These are phyloP conservation scores for Sarcophaga bullata DNA, from an alignment of 1,140 invertebrate species.

Conservation along the genomic window DNA sequence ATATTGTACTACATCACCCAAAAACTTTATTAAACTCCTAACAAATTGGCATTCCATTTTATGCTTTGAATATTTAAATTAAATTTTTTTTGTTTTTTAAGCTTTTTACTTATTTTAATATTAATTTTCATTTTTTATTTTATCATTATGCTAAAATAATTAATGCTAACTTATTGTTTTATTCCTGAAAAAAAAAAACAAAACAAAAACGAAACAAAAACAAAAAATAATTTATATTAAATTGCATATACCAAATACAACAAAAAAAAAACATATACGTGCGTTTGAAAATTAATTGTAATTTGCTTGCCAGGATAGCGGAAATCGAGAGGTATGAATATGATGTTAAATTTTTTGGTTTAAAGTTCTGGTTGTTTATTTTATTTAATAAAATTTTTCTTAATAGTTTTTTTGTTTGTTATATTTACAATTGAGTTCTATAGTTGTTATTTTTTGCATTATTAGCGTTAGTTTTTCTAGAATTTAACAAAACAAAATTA, in stretches of 20 bases:
- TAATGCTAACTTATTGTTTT: slow-evolving; percentile 36
- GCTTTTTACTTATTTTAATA: neutral
- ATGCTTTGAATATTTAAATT: neutral
- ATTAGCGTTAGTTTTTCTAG: neutral
- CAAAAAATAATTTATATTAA: neutral
- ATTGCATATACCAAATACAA: neutral
- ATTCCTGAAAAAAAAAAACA: slow-evolving; percentile 21
- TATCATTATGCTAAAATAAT: slow-evolving; percentile 32
- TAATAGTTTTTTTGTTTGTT: neutral
- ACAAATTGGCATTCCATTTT: slow-evolving; percentile 28
- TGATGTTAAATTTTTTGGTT: slow-evolving; percentile 35
- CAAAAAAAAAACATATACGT: slow-evolving; percentile 57
- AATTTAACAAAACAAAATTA: no score
- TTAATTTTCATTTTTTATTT: slow-evolving; percentile 34
- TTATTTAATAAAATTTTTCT: neutral
- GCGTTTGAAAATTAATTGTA: slow-evolving; percentile 33
- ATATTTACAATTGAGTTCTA: neutral
- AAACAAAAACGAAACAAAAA: no score
- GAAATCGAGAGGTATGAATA: slow-evolving; percentile 65
- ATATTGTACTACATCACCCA: neutral
- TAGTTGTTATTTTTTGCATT: neutral
- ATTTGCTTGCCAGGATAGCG: slow-evolving; percentile 66
- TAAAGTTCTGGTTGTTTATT: neutral
- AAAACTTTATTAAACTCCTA: neutral
- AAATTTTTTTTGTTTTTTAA: slow-evolving; percentile 6